Evolutionary conservation across 2,888 invertebrate genomes (phyloP).

Genomic region (Euzophera pinguis): DNA sequence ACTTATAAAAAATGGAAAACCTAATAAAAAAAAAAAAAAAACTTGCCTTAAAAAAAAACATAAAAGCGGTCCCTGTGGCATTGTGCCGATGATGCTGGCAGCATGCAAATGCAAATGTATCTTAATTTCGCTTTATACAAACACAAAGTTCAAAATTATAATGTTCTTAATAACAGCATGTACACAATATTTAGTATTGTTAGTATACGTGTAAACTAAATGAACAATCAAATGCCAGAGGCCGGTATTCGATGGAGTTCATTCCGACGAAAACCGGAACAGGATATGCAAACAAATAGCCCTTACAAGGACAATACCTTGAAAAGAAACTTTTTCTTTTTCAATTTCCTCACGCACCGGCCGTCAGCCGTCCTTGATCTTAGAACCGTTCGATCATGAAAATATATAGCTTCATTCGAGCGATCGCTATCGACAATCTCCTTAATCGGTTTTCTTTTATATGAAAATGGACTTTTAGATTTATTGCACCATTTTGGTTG

Average conservation of each 20-base stretch:
- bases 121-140: no score
- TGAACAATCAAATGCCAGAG: background rate
- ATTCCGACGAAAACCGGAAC: constrained; percentile 23
- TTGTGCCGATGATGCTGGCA: no score
- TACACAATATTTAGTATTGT: no score
- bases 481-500: constrained; percentile 72
- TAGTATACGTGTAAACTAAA: background rate
- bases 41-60: no score
- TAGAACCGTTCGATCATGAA: constrained; percentile 75
- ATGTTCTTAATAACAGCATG: no score
- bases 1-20: no score
- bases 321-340: constrained; percentile 65
- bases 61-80: no score
- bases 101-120: no score
- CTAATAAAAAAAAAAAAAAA: no score
- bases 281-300: constrained; percentile 43
- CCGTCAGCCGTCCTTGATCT: constrained; percentile 72
- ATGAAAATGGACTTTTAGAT: constrained; percentile 77
- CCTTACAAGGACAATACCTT: constrained; percentile 53
- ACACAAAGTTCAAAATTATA: no score
- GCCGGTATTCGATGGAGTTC: constrained; percentile 14
- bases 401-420: constrained; percentile 77
- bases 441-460: constrained; percentile 79
- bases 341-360: constrained; percentile 73
- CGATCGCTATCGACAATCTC: constrained; percentile 76